Percentiles rank a stretch among this genome's conserved stretches.
Evolutionary conservation across 2,888 invertebrate species (phyloP).

Genomic region (Taenaris catops): DNA sequence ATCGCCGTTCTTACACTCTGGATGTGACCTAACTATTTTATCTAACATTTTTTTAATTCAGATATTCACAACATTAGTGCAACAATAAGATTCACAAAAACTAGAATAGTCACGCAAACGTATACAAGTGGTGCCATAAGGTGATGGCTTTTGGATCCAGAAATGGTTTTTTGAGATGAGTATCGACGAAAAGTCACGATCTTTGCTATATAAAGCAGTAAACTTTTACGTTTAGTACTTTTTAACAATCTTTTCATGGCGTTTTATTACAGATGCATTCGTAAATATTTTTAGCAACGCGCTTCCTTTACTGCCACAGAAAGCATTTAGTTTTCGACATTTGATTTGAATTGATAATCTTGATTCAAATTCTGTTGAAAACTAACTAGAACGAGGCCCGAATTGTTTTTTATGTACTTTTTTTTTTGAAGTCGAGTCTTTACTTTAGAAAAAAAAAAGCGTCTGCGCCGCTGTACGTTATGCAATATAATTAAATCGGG

Average conservation of each 20-base stretch:
- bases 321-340: slow-evolving; percentile 2
- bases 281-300: slow-evolving; percentile 1
- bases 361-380: no score
- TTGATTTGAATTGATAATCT: no score
- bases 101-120: slow-evolving; percentile 12
- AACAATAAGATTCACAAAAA: neutral
- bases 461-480: no score
- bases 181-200: slow-evolving; percentile 18
- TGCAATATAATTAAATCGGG: no score
- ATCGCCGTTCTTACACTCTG: no score
- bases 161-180: slow-evolving; percentile 16
- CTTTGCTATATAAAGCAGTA: slow-evolving; percentile 11
- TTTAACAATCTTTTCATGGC: slow-evolving; percentile 1
- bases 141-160: slow-evolving; percentile 11
- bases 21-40: no score
- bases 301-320: neutral
- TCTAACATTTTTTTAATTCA: no score
- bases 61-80: neutral
- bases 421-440: no score
- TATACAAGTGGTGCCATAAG: slow-evolving; percentile 7
- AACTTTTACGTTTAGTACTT: slow-evolving; percentile 17
- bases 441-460: no score
- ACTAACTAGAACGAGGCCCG: no score
- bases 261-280: no score
- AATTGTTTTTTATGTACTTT: no score